Conservation (phyloP, 2,113 vertebrate genomes). For the Coptodon rendalli region DNA sequence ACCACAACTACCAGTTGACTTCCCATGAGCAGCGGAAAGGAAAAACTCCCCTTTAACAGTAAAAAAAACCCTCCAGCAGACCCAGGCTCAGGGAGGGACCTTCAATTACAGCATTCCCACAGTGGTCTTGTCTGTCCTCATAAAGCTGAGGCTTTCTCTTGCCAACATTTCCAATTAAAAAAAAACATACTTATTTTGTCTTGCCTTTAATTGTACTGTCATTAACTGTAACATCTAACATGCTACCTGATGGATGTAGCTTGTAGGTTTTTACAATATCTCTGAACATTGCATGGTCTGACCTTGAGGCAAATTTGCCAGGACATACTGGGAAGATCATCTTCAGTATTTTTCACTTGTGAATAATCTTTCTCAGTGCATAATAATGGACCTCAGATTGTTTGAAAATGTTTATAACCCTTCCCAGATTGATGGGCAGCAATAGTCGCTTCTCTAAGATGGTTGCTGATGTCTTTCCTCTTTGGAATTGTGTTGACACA, state of each 20-base stretch:
- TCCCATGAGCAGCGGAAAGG: fast-evolving
- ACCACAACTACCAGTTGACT: not conserved
- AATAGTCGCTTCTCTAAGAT: fast-evolving
- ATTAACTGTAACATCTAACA: not conserved
- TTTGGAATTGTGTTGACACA: not conserved
- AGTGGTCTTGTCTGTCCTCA: not conserved
- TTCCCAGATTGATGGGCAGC: not conserved
- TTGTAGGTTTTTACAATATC: not conserved
- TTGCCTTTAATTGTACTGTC: not conserved
- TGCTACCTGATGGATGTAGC: not conserved
- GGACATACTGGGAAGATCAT: not conserved
- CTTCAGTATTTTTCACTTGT: not conserved
- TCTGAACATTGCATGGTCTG: not conserved
- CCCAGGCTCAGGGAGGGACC: not conserved
- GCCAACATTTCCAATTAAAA: not conserved
- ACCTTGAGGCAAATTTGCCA: not conserved
- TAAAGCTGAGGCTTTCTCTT: not conserved
- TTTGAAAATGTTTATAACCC: not conserved
- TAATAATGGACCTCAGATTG: not conserved
- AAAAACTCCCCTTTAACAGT: not conserved
- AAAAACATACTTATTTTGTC: not conserved
- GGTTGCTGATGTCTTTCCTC: not conserved
- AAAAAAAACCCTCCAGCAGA: fast-evolving
- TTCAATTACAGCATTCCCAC: not conserved
- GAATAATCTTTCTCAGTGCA: not conserved